Evolutionary conservation across 2,888 invertebrate species (phyloP).

Genomic region (Leptopilina myrica): DNA sequence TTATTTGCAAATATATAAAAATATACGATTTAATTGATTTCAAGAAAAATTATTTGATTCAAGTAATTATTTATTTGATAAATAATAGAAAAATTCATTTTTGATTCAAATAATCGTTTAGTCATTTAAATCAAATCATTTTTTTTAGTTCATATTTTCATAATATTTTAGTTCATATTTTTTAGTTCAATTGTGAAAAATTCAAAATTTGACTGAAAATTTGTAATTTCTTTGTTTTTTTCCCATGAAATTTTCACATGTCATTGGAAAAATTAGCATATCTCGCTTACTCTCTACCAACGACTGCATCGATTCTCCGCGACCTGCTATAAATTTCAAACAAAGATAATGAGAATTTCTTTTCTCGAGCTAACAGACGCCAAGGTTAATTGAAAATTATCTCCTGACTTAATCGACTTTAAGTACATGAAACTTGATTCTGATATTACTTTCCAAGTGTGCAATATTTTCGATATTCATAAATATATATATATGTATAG

Average conservation of each 20-base stretch:
- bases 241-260: background rate
- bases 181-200: no score
- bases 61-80: no score
- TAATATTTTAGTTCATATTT: no score
- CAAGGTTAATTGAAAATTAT: constrained; percentile 14
- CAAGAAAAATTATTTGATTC: no score
- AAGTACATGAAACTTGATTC: background rate
- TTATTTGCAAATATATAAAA: no score
- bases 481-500: background rate
- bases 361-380: background rate
- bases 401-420: constrained; percentile 13
- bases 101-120: no score
- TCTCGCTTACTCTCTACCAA: background rate
- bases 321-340: background rate
- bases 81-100: no score
- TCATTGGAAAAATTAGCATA: background rate
- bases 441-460: constrained; percentile 6
- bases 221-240: background rate
- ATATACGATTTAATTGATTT: no score
- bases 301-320: background rate
- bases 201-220: no score
- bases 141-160: no score
- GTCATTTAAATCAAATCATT: no score
- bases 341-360: constrained; percentile 27
- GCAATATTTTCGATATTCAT: background rate